Evolutionary conservation across 2,797 vertebrate species (phyloP), one percentile per base, ranked within the genome.

Genomic region (Acipenser oxyrinchus): DNA sequence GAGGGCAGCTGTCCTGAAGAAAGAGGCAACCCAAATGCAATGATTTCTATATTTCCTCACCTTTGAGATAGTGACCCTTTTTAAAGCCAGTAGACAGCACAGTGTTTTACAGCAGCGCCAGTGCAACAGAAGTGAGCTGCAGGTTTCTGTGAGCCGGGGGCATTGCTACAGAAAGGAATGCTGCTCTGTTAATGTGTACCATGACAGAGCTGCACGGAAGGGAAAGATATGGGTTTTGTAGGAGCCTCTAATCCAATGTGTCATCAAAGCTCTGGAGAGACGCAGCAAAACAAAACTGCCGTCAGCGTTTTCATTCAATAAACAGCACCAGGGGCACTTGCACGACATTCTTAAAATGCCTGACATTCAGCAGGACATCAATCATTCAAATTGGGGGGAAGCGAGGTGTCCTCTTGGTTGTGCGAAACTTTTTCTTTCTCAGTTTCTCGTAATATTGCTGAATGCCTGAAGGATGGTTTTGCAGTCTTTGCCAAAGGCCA

Each of bases 141-240:
- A 18, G 57, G 60, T 23, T 53, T 6, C 23, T 48, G 11, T 52
- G 23, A 13, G 51, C 48, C 60, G 53, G 23, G n/a, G 11, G 49
- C 67, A 49, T 37, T 37, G 37, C 37, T 37, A 37, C 37, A 37
- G 37, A 37, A 37, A 37, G 37, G 37, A 37, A 37, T 37, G 37
- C 37, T 37, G 37, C 37, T 37, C 13, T 62, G n/a, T 62, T 48
- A n/a, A 52, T 53, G 53, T 51, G 58, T 68, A 49, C 51, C 61
- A 58, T 50, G 10, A 1, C 51, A 23, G 8, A 37, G 51, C 23
- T 50, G 48, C 15, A 11, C 10, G 11, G 61, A 63, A 49, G 62
- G 11, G 55, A 18, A 53, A 37, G 37, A 37, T 37, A 37, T 11
- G 6, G 13, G 37, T 68, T 58, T 55, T 63, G 23, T 55, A 63